Base-by-base conservation (phyloP, 2,113 vertebrate species). In the Epinephelus fuscoguttatus region DNA sequence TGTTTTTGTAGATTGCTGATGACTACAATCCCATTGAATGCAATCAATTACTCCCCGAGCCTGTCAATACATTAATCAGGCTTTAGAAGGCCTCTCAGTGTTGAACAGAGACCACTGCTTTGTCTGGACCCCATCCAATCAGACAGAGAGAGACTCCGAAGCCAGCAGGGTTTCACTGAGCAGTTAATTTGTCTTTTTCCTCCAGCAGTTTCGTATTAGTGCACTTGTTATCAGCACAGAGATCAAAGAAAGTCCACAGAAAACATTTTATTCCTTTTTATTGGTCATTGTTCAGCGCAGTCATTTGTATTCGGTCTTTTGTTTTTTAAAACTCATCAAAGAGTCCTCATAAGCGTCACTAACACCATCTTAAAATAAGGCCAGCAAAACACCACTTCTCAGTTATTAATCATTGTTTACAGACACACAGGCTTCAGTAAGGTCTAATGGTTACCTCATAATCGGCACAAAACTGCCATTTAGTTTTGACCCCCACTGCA, bases 31-130 rank as follows among this genome's bases (percentile, higher is more conserved):
- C 63, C 30, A 82, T 75, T 81, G 64, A 80, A 81, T 9, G 19
- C 77, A 86, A 87, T 88, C 85, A 88, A 74, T 84, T 85, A 80
- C 80, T 76, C 67, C 13, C 19, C 15, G 4, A 70, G 80, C 68
- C 17, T 78, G 80, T 86, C 83, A 1, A 89, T 91, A 76, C 75
- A 81, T 78, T 89, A 89, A 91, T 92, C 87, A 84, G 81, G 62
- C 63, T 80, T 84, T 45, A 66, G 66, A 80, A 66, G 79, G 33
- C 70, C 70, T 75, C 79, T 89, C 86, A 90, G 81, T 27, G 23
- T 53, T 66, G 75, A 91, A 82, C 53, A 81, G 74, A 80, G 78
- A 68, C 76, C 84, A 68, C n/a, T n/a, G 56, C 59, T 62, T 72
- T 8, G 18, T 80, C 61, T 75, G 71, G 81, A 74, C 55, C 33